These are phyloP conservation scores for Onychomys leucogaster DNA, from an alignment of 2,797 vertebrate genomes.

Conservation along the genomic window DNA sequence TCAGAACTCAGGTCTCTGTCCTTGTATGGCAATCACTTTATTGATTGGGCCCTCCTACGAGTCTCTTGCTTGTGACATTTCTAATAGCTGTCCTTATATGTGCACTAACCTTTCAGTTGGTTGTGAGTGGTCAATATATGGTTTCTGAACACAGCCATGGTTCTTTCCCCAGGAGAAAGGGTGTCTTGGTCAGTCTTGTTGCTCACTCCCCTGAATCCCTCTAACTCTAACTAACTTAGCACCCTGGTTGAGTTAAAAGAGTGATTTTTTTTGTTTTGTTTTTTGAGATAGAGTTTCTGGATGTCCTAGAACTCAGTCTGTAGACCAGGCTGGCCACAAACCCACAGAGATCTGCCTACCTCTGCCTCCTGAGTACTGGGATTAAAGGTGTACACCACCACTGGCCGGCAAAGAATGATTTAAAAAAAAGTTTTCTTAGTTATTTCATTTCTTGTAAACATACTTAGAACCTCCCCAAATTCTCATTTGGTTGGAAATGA, in stretches of 20 bases:
- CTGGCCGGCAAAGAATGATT: not conserved
- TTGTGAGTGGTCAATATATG: constrained; percentile 30
- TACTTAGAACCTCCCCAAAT: constrained; percentile 2
- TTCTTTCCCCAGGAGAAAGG: not conserved
- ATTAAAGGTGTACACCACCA: not conserved
- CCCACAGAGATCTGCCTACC: not conserved
- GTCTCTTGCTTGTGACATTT: not conserved
- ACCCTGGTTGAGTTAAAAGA: constrained; percentile 22
- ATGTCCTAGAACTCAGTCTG: not conserved
- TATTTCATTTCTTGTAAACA: constrained; percentile 50
- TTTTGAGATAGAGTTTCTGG: not conserved
- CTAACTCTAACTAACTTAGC: constrained; percentile 37
- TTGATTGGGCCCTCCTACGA: not conserved
- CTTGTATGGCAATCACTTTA: too few relatives aligned
- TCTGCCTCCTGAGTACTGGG: not conserved
- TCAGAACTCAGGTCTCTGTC: not conserved
- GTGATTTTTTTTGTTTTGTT: not conserved
- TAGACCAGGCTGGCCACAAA: not conserved
- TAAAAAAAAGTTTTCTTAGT: not conserved
- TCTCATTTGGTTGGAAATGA: constrained; percentile 58
- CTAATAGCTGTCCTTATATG: constrained; percentile 13
- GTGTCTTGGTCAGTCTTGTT: not conserved
- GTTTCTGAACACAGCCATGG: not conserved
- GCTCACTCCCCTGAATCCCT: not conserved
- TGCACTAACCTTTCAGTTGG: not conserved